A percentile compares a stretch with the other conserved stretches of the same genome.
Evolutionary conservation across 1,140 invertebrate species (phyloP).

Genomic region (Diachasma alloeum): DNA sequence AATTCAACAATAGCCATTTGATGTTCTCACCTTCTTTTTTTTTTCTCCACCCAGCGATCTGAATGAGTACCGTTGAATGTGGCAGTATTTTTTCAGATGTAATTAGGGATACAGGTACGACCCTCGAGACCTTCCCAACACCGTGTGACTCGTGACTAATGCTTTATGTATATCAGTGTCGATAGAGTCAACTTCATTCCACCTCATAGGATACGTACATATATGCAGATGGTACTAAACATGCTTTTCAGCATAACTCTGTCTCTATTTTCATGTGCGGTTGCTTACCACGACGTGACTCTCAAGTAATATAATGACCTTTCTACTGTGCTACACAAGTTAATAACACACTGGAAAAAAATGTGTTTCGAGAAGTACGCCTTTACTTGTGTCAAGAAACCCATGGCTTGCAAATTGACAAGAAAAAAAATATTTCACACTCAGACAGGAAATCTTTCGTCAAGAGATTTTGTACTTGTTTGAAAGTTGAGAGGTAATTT

Average conservation of each 20-base stretch:
- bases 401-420: too few species aligned
- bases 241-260: background rate
- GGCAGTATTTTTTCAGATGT: background rate
- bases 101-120: background rate
- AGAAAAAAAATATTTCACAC: too few species aligned
- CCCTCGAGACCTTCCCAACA: background rate
- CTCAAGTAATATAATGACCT: background rate
- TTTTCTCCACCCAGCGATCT: background rate
- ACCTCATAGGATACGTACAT: background rate
- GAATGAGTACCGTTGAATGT: background rate
- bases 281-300: background rate
- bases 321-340: background rate
- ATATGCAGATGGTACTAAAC: background rate
- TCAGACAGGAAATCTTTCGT: too few species aligned
- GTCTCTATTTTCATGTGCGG: background rate
- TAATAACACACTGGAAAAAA: background rate
- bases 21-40: background rate
- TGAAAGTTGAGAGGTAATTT: too few species aligned
- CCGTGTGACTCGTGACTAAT: background rate
- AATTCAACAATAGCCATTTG: background rate
- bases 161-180: conserved; percentile 2
- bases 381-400: background rate
- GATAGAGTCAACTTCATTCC: background rate
- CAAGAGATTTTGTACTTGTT: too few species aligned
- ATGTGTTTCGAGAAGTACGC: too few species aligned